phyloP scores from a whole-genome alignment of 2,797 vertebrate species.

The Myotis vivesi region DNA sequence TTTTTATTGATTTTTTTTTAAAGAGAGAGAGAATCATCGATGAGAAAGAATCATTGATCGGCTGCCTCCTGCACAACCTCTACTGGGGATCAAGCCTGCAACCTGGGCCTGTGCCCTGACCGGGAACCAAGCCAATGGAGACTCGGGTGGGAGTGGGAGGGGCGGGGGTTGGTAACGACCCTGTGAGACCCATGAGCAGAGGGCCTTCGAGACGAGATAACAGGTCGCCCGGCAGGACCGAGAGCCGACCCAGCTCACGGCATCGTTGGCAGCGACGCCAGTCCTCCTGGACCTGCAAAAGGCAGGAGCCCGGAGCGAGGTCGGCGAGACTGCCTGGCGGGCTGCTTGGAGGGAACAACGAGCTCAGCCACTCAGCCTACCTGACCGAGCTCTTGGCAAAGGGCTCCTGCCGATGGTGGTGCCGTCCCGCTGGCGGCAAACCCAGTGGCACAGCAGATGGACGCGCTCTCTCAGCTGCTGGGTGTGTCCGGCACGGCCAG shows the following conservation, averaged over 20 bases:
- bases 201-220: neutral
- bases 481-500: no score
- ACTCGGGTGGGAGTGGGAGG: neutral
- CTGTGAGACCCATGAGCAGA: neutral
- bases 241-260: fast-evolving
- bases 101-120: no score
- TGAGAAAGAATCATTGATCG: no score
- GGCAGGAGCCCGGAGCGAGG: no score
- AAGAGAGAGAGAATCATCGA: no score
- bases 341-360: neutral
- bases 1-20: no score
- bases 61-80: no score
- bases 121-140: no score
- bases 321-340: neutral
- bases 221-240: fast-evolving
- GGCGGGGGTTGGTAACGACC: fast-evolving
- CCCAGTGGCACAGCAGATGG: neutral
- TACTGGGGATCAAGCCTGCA: no score
- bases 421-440: no score
- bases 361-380: fast-evolving
- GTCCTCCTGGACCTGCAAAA: no score
- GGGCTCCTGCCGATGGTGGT: fast-evolving
- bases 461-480: neutral
- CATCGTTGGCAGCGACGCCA: no score
- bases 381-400: fast-evolving